Conservation (phyloP, 1,140 invertebrate genomes). For the Carcinoscorpius rotundicauda region DNA sequence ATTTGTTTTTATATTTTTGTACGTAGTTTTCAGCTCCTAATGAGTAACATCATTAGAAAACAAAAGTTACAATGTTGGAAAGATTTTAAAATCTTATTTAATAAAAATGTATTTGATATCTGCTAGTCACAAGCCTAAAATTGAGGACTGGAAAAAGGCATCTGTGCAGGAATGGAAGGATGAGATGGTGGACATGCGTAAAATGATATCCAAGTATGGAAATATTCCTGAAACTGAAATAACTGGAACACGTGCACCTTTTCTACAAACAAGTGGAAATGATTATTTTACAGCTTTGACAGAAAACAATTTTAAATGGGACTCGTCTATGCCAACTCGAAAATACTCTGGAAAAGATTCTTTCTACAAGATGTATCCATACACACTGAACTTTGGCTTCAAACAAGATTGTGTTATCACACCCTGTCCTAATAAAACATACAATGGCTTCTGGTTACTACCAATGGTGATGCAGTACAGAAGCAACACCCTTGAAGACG, state of each 20-base stretch:
- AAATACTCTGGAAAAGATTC: constrained; percentile 4
- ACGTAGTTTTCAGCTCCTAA: no score
- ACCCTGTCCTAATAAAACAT: constrained; percentile 24
- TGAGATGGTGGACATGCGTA: constrained; percentile 30
- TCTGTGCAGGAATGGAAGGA: constrained; percentile 36
- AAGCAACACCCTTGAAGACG: background rate
- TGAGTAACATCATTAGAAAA: no score
- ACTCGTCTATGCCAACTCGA: constrained; percentile 23
- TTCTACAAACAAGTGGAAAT: constrained; percentile 49
- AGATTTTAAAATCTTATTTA: no score
- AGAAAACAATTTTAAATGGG: constrained; percentile 19
- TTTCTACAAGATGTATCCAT: constrained; percentile 22
- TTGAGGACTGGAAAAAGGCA: constrained; percentile 54
- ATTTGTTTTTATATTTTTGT: no score
- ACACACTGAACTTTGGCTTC: constrained; percentile 39
- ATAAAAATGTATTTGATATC: background rate
- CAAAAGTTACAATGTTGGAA: no score
- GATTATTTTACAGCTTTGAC: constrained; percentile 28
- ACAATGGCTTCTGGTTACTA: constrained; percentile 24
- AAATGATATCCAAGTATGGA: constrained; percentile 25
- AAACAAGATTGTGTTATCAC: constrained; percentile 47
- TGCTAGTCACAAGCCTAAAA: constrained; percentile 46
- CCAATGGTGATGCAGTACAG: constrained; percentile 22
- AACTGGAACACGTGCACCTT: constrained; percentile 43
- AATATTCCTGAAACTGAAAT: constrained; percentile 39